Evolutionary conservation across 1,140 invertebrate species (phyloP), one percentile per base, ranked within the genome.

Genomic region (Pachyrhynchus sulphureomaculatus): DNA sequence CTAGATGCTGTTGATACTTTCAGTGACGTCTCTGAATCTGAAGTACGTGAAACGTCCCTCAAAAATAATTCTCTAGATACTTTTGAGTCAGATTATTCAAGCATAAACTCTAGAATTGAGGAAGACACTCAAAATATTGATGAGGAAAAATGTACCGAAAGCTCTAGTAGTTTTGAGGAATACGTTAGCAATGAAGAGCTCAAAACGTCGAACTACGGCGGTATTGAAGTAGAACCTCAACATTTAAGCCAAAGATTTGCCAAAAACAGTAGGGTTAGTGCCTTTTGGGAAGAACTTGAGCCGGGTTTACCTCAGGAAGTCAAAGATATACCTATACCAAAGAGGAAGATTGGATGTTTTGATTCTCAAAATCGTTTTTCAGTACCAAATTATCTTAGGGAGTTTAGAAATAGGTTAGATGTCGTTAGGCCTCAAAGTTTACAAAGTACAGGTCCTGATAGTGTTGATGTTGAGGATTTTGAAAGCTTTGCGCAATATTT

Each of bases 131-230:
- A 36, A 13, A 2, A n/a, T 0, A 15, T 45, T 21, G 42, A 53
- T 12, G 49, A 52, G 4, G 39, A 45, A 21, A 39, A 53, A 13
- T 61, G 45, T 13, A 53, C 24, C 13, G 49, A 45, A 10, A 61
- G 58, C 6, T 53, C 58, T 1, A 61, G 58, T 32, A 61, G 58
- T 29, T 61, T 61, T 34, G 56, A 23, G n/a, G 49, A 61, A 17
- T 61, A 29, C 17, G 12, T 42, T 12, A 26, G 29, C 9, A 24
- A 32, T 2, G 53, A 56, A 20, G 4, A 45, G 1, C 18, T 53
- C 1, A 6, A 2, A 1, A 56, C 26, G n/a, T 15, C n/a, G 20
- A 42, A 33, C 12, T 15, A 33, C 9, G 18, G 12, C 13, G 2
- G 2, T 36, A 36, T 20, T 51, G 39, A 42, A 5, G 3, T 20